These are phyloP conservation scores for Hydropsyche tenuis DNA, from an alignment of 1,140 invertebrate species.

Conservation along the genomic window DNA sequence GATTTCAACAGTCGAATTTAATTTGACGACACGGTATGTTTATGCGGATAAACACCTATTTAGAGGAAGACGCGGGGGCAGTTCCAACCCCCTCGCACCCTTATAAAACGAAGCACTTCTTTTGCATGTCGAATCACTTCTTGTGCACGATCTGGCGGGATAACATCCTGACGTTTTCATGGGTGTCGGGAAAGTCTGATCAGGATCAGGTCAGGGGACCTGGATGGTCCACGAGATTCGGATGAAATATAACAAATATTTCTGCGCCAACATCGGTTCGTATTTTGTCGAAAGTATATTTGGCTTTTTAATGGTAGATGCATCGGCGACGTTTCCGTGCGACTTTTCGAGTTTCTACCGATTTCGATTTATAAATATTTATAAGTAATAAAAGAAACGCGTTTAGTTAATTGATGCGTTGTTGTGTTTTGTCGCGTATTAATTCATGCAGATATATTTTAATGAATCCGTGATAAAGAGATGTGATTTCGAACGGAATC, in stretches of 20 bases:
- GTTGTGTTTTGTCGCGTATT: background rate
- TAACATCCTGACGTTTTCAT: background rate
- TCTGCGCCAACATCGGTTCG: constrained; percentile 46
- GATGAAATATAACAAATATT: constrained; percentile 50
- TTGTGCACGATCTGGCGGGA: constrained; percentile 1
- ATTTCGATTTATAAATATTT: background rate
- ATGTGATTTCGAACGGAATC: too few species aligned
- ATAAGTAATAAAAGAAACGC: too few species aligned
- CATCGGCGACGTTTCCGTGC: background rate
- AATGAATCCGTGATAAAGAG: background rate
- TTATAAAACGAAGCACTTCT: constrained; percentile 34
- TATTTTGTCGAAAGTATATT: background rate
- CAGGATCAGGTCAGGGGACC: background rate
- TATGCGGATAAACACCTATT: constrained; percentile 20
- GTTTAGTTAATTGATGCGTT: too few species aligned
- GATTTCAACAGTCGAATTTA: constrained; percentile 31
- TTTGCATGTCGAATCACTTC: constrained; percentile 29
- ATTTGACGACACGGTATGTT: constrained; percentile 39
- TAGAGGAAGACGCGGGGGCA: constrained; percentile 2
- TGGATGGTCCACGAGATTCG: constrained; percentile 30
- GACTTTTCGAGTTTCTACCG: background rate
- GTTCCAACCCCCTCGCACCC: background rate
- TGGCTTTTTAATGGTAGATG: too few species aligned
- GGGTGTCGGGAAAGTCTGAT: background rate
- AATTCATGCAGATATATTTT: background rate